Percentiles rank a stretch among this genome's conserved stretches.
Evolutionary conservation across 2,888 invertebrate species (phyloP).

Genomic region (Temnothorax ravouxi): DNA sequence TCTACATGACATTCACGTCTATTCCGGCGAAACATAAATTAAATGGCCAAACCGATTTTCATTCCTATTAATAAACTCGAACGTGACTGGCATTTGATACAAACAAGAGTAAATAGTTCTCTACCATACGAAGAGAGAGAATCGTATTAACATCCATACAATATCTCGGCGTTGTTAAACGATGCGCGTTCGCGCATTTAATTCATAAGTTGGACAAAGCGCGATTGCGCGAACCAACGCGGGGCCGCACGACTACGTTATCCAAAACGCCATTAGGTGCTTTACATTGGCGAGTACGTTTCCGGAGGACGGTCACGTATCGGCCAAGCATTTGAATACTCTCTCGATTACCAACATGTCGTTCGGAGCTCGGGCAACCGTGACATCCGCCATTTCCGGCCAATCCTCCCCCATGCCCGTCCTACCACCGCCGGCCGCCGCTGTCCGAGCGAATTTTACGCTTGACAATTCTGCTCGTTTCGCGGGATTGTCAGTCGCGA

Average conservation of each 20-base stretch:
- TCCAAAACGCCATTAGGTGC: constrained; percentile 62
- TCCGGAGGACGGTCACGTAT: constrained; percentile 71
- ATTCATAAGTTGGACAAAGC: constrained; percentile 47
- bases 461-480: constrained; percentile 65
- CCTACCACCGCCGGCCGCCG: background rate
- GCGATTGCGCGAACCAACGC: background rate
- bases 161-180: constrained; percentile 22
- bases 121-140: background rate
- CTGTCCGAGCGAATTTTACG: constrained; percentile 67
- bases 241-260: constrained; percentile 39
- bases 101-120: constrained; percentile 6
- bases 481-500: constrained; percentile 69
- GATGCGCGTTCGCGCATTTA: constrained; percentile 37
- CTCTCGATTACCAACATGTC: constrained; percentile 75
- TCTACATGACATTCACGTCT: background rate
- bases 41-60: constrained; percentile 17
- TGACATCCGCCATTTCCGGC: constrained; percentile 69
- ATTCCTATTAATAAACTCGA: constrained; percentile 5
- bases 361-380: constrained; percentile 69
- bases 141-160: constrained; percentile 30
- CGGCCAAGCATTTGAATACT: constrained; percentile 76
- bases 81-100: background rate
- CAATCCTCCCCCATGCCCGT: constrained; percentile 18
- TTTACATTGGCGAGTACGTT: constrained; percentile 57
- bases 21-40: background rate